These are phyloP conservation scores for Dicyrtoma fusca DNA, from an alignment of 2,888 invertebrate species.

Conservation along the genomic window DNA sequence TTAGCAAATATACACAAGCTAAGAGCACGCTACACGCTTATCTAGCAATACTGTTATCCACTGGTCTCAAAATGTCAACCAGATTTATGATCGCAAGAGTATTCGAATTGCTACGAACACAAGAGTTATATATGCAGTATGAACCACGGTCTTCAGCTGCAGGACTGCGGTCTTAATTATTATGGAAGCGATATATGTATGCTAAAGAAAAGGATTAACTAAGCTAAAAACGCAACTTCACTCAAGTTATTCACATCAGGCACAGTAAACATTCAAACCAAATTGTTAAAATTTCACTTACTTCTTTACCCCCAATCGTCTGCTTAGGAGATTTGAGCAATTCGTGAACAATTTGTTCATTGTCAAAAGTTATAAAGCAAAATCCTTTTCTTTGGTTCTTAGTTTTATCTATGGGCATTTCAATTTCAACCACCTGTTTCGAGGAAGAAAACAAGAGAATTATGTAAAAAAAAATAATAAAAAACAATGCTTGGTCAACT, in stretches of 20 bases:
- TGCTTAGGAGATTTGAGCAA: constrained; percentile 89
- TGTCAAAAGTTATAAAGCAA: constrained; percentile 97
- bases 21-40: too few relatives aligned
- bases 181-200: too few relatives aligned
- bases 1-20: too few relatives aligned
- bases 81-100: too few relatives aligned
- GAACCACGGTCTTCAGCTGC: too few relatives aligned
- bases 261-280: neutral
- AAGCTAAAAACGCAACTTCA: neutral
- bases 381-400: constrained; percentile 96
- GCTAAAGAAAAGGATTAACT: too few relatives aligned
- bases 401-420: constrained; percentile 96
- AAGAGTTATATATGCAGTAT: too few relatives aligned
- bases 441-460: neutral
- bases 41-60: too few relatives aligned
- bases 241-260: too few relatives aligned
- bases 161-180: too few relatives aligned
- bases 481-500: neutral
- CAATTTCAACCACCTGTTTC: constrained; percentile 77
- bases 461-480: neutral
- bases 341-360: constrained; percentile 90
- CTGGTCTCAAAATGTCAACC: too few relatives aligned
- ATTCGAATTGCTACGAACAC: neutral
- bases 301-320: constrained; percentile 90
- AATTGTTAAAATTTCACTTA: constrained; percentile 60